phyloP scores from a whole-genome alignment of 2,113 vertebrate species.

The Blennius ocellaris region DNA sequence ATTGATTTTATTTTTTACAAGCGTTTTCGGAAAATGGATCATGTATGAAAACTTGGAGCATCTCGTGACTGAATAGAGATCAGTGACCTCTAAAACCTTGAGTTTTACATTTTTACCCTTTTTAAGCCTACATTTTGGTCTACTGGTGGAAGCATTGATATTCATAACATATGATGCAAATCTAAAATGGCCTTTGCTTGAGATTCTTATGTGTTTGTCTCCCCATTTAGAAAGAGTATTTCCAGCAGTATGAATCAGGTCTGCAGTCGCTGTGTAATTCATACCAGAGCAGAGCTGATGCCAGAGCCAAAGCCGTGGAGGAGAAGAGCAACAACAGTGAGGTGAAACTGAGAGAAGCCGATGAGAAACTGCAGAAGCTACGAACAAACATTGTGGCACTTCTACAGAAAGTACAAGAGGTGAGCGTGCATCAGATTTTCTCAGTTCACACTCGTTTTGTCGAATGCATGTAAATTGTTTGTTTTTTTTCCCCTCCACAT shows the following conservation, averaged over 20 bases:
- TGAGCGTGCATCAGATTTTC: conserved; percentile 45
- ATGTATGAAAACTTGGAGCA: too few species aligned
- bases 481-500: conserved; percentile 15
- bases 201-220: neutral
- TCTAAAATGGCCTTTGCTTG: too few species aligned
- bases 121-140: too few species aligned
- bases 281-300: conserved; percentile 92
- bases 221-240: conserved; percentile 93
- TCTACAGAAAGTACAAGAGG: conserved; percentile 98
- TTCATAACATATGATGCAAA: too few species aligned
- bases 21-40: too few species aligned
- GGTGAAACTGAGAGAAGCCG: conserved; percentile 88
- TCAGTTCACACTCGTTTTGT: neutral
- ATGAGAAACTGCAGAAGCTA: conserved; percentile 95
- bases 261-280: conserved; percentile 96
- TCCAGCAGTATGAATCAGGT: conserved; percentile 95
- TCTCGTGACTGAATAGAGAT: too few species aligned
- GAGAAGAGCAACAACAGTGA: conserved; percentile 89
- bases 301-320: conserved; percentile 91
- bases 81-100: too few species aligned
- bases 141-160: too few species aligned
- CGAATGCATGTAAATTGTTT: neutral
- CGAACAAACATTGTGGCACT: conserved; percentile 96
- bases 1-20: too few species aligned
- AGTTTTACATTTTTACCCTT: too few species aligned